Base-by-base conservation (phyloP, 2,888 invertebrate genomes). In the Oegoconia quadripuncta region DNA sequence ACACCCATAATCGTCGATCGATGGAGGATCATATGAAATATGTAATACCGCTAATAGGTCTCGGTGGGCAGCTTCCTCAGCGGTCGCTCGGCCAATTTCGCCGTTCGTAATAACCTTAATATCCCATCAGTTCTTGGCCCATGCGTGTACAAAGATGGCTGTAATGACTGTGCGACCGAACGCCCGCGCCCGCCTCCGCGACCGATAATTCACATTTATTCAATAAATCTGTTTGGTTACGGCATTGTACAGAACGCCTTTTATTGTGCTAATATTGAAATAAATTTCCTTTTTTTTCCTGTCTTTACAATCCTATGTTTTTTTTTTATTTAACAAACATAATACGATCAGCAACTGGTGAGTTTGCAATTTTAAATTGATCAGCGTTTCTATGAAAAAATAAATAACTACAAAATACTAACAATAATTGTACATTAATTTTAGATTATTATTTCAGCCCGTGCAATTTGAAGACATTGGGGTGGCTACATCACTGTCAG, bases 51-150 rank as follows among this genome's bases (percentile, higher is more conserved):
- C 80, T 82, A 83, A 83, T 84, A 83, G 80, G 78, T 72, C 68
- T 75, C 64, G 70, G 75, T 66, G 75, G 74, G 78, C 71, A 82
- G 86, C 86, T 87, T 80, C 86, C 83, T 87, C 81, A 86, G 86
- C 86, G 86, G 86, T 84, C 76, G 81, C 70, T 72, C 62, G 71
- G 72, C 74, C 83, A 84, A 83, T 83, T 84, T 86, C 48, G 71
- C 79, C 75, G 69, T 74, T 73, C 63, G 75, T 86, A 84, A 86
- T 86, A 81, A 75, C 81, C 72, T 78, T 86, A 86, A 86, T 84
- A 80, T 74, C 74, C 81, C 81, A 76, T 80, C 77, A 75, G 68
- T 70, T 73, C 68, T 72, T 72, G 74, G 71, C 61, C 66, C 73
- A 68, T 75, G 77, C 79, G 76, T 79, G 78, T 81, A 80, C 78